A percentile compares a stretch with the other conserved stretches of the same genome.
These are phyloP conservation scores for Cacoxenus indagator DNA, from an alignment of 2,888 invertebrate species.

Conservation along the genomic window DNA sequence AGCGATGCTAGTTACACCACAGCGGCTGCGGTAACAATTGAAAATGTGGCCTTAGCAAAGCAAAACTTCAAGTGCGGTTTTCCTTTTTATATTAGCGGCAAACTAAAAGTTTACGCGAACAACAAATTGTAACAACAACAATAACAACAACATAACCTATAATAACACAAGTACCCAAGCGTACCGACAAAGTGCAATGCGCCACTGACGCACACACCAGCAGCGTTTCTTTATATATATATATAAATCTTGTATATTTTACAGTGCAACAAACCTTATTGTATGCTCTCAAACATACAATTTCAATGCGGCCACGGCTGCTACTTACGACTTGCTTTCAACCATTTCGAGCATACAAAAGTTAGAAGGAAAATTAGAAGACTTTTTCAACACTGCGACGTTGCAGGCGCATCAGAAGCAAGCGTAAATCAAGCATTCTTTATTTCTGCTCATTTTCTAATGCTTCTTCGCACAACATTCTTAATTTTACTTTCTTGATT, in stretches of 20 bases:
- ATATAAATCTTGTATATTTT: too few relatives aligned
- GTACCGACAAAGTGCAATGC: conserved; percentile 1
- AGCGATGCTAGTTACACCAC: too few relatives aligned
- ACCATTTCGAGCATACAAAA: too few relatives aligned
- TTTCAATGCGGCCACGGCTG: too few relatives aligned
- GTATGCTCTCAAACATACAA: background rate
- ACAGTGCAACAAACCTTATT: background rate
- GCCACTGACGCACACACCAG: conserved; percentile 35
- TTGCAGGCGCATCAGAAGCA: background rate
- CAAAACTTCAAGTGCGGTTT: conserved; percentile 35
- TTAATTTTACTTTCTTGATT: background rate
- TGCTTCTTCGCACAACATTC: background rate
- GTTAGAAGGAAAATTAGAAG: too few relatives aligned
- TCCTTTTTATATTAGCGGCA: conserved; percentile 31
- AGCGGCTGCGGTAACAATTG: too few relatives aligned
- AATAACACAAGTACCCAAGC: too few relatives aligned
- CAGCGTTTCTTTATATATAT: conserved; percentile 27
- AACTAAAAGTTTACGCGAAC: conserved; percentile 25
- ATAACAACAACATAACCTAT: conserved; percentile 31
- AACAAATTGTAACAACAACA: conserved; percentile 24
- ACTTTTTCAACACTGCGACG: background rate
- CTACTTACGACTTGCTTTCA: too few relatives aligned
- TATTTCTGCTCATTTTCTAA: background rate
- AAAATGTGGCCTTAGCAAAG: too few relatives aligned
- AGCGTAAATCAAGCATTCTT: conserved; percentile 21